Conservation (phyloP, 2,888 invertebrate species). For the Laothoe populi region DNA sequence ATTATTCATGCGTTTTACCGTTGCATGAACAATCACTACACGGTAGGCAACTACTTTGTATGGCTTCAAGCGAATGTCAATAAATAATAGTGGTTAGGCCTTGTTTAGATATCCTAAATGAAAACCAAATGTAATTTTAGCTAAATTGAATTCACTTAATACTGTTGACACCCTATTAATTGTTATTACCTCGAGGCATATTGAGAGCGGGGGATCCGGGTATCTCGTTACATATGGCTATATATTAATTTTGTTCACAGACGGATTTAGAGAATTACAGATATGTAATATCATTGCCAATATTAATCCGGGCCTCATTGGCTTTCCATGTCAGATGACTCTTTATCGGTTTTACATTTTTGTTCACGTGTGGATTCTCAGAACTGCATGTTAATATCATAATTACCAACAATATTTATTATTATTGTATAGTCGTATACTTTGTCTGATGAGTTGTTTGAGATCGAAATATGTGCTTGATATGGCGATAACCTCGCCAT, state of each 20-base stretch:
- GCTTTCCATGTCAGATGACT: too few species aligned
- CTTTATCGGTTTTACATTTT: too few species aligned
- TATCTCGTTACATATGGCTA: constrained; percentile 20
- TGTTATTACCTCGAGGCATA: constrained; percentile 13
- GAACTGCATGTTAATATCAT: too few species aligned
- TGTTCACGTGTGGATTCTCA: too few species aligned
- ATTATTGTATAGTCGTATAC: too few species aligned
- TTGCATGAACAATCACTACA: not conserved
- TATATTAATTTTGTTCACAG: not conserved
- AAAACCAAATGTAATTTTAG: constrained; percentile 36
- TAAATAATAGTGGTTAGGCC: not conserved
- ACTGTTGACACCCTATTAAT: constrained; percentile 13
- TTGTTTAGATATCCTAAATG: constrained; percentile 27
- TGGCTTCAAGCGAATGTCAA: constrained; percentile 1
- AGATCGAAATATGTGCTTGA: too few species aligned
- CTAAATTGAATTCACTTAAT: constrained; percentile 25
- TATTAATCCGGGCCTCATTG: too few species aligned
- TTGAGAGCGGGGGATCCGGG: constrained; percentile 7
- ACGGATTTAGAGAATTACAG: not conserved
- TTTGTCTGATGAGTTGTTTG: too few species aligned
- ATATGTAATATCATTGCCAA: not conserved
- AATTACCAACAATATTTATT: too few species aligned
- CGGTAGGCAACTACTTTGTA: not conserved
- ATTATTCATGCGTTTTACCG: not conserved
- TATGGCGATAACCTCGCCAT: too few species aligned